Evolutionary conservation across 2,797 vertebrate genomes (phyloP), one percentile per base, ranked within the genome.

Genomic region (Enteromius treurensis): DNA sequence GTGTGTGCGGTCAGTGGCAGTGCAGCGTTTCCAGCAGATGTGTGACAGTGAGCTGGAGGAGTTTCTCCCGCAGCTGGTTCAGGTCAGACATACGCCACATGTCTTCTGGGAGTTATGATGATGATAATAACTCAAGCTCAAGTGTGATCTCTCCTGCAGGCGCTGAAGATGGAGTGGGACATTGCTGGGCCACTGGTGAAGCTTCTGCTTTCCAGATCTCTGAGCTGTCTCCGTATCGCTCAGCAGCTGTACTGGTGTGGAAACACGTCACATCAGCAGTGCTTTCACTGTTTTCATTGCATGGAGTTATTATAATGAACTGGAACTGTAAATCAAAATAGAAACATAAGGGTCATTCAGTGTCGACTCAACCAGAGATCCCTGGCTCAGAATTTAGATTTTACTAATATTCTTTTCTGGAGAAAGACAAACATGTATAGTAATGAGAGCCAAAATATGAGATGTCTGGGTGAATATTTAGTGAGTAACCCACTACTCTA

Each of bases 191-290:
- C 95, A 49, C 89, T 98, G 84, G 94, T 96, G 84, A 93, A 91
- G 80, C 90, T 98, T 49, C 90, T 98, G 23, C 85, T 98, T 80
- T 90, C 91, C 47, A 94, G 94, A 69, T 95, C 96, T 0, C 51
- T 97, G 85, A 94, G 92, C 88, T 96, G 90, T 86, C 80, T 96
- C 21, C 94, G 93, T 84, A 89, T 96, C 0, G 92, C 95, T 53
- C 96, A 98, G 65, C 93, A 95, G 0, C 93, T 97, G 6, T 96
- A 92, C 91, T 98, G 97, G 96, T 98, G 90, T 94, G 94, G 14
- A 8, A n/a, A n/a, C 10, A 62, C 17, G 15, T 29, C 26, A 19
- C 1, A 73, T 29, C 17, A 47, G 23, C n/a, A 1, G 7, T 23
- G 13, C n/a, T 69, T n/a, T n/a, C 37, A 2, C 21, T 42, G 19